These are phyloP conservation scores for Empis livida DNA, from an alignment of 2,888 invertebrate species.

Conservation along the genomic window DNA sequence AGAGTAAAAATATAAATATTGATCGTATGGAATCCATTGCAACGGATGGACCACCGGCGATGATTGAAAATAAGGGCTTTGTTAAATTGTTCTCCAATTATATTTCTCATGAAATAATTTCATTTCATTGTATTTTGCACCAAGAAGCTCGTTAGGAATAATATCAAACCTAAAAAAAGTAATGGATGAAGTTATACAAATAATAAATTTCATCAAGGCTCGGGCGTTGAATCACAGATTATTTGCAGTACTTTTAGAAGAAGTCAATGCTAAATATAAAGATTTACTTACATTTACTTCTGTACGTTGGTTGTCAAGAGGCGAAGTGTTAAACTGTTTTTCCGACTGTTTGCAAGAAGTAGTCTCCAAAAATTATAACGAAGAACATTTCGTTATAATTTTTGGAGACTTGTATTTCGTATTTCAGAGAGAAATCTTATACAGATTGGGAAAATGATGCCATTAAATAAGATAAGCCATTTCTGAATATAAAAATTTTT, in stretches of 20 bases:
- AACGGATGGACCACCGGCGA: too few species aligned
- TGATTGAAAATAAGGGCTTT: conserved; percentile 14
- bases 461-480: background rate
- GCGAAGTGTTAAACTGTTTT: background rate
- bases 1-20: too few species aligned
- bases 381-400: background rate
- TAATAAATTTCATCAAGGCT: background rate
- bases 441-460: background rate
- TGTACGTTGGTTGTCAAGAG: background rate
- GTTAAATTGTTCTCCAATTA: conserved; percentile 5
- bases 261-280: background rate
- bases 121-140: background rate
- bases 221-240: background rate
- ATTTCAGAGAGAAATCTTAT: too few species aligned
- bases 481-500: background rate
- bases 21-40: too few species aligned
- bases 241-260: background rate
- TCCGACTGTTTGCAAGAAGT: background rate
- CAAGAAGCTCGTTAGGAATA: background rate
- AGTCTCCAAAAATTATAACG: background rate
- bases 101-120: background rate
- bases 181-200: background rate
- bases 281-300: background rate
- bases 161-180: background rate
- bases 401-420: too few species aligned